Base-by-base conservation (phyloP, 2,888 invertebrate genomes). In the Aethes cnicana region DNA sequence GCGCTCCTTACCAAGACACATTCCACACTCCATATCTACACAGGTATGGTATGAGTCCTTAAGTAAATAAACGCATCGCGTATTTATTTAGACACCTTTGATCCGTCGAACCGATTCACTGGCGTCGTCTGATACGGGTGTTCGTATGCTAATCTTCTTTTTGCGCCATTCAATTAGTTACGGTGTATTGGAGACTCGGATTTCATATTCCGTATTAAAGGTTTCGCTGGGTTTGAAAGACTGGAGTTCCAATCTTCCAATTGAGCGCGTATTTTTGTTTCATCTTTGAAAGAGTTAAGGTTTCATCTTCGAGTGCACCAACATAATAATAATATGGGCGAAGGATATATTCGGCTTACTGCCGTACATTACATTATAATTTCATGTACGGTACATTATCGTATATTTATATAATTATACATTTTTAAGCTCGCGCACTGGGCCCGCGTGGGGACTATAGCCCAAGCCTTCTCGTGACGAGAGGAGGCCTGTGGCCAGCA, bases 101-200 rank as follows among this genome's bases (percentile, higher is more conserved):
- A 50, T 50, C 37, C 44, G 37, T 18, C 32, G 11, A 17, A 28
- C 17, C 42, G 25, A 23, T 30, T 49, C 50, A 36, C 36, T 37
- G 43, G 23, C 23, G 36, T 33, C 26, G 37, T 50, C 50, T 30
- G 25, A 52, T 46, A 52, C 46, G 23, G 52, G 52, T 52, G 43
- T 44, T 39, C 44, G 44, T 52, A 52, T 52, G 52, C 44, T 52
- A 46, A 52, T 52, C 44, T 46, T 46, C 52, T 44, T 52, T 52
- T 52, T 39, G 46, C 44, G 35, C 42, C 35, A 21, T 33, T 46
- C 32, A 52, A 46, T 52, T 46, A 52, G 32, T 46, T 26, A 39
- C 52, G 52, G 39, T 39, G 37, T 46, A 52, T 46, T 52, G 44
- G 46, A 52, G 46, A 52, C 33, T 46, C 11, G 39, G 37, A 44